Evolutionary conservation across 2,113 vertebrate genomes (phyloP).

Genomic region (Pseudois nayaur): DNA sequence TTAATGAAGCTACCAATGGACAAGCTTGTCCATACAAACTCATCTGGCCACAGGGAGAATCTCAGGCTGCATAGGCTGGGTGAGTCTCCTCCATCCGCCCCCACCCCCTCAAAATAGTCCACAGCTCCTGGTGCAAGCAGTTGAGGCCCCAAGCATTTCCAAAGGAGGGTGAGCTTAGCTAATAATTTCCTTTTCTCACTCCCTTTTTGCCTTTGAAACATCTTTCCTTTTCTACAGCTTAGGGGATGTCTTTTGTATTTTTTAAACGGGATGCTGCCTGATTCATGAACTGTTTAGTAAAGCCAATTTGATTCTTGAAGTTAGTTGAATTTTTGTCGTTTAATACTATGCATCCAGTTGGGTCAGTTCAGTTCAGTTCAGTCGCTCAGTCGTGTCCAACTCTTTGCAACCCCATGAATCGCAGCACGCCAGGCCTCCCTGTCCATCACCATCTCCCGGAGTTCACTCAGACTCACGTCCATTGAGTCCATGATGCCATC

Average conservation of each 20-base stretch:
- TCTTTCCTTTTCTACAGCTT: neutral
- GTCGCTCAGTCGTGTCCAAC: too few species aligned
- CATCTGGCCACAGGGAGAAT: neutral
- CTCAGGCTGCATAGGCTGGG: neutral
- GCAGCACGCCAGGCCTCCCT: too few species aligned
- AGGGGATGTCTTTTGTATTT: neutral
- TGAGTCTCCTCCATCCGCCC: neutral
- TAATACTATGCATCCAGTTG: neutral
- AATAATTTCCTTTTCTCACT: neutral
- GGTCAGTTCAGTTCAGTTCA: too few species aligned
- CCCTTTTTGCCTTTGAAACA: neutral
- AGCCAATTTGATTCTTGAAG: neutral
- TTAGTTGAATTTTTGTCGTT: neutral
- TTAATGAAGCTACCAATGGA: neutral
- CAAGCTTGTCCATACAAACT: neutral
- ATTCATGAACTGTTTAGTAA: neutral
- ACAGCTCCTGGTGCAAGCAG: neutral
- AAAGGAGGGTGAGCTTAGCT: neutral
- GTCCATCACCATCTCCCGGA: too few species aligned
- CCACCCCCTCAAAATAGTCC: neutral
- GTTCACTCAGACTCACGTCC: too few species aligned
- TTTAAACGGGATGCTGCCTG: neutral
- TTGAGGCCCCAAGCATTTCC: neutral
- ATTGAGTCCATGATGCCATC: too few species aligned
- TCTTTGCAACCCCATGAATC: too few species aligned